These are phyloP conservation scores for Toxonevra muliebris DNA, from an alignment of 2,888 invertebrate species.

Conservation along the genomic window DNA sequence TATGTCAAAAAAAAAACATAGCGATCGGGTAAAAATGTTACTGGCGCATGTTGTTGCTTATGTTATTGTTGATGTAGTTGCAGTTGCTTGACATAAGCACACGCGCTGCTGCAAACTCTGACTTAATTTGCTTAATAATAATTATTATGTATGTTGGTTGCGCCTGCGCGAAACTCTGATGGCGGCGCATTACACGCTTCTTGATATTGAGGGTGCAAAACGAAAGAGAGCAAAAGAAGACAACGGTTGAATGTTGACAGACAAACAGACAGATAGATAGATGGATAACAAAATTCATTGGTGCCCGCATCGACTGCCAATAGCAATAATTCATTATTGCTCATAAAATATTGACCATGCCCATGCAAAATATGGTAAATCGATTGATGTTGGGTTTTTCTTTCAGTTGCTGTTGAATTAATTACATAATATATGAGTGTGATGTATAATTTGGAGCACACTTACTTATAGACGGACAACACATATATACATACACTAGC, in stretches of 20 bases:
- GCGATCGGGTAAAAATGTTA: not conserved
- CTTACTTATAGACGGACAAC: too few species aligned
- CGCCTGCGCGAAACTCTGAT: constrained; percentile 41
- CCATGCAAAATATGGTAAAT: constrained; percentile 23
- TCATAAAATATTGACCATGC: constrained; percentile 13
- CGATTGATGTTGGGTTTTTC: constrained; percentile 6
- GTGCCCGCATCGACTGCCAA: too few species aligned
- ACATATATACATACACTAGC: too few species aligned
- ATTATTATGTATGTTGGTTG: constrained; percentile 54
- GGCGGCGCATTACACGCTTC: constrained; percentile 35
- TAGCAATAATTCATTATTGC: constrained; percentile 16
- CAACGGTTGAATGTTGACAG: not conserved
- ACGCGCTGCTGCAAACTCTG: constrained; percentile 48
- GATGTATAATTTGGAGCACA: too few species aligned
- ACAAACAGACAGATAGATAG: constrained; percentile 11
- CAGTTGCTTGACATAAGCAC: constrained; percentile 54
- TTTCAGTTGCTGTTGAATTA: constrained; percentile 13
- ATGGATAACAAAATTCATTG: constrained; percentile 12
- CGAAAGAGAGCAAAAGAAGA: not conserved
- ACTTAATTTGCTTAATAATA: constrained; percentile 59
- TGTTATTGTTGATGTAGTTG: constrained; percentile 24
- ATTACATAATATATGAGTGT: too few species aligned
- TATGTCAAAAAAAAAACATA: too few species aligned
- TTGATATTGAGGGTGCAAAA: constrained; percentile 7
- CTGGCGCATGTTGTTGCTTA: not conserved